phyloP scores from a whole-genome alignment of 2,113 vertebrate species.

The Catharus minimus region DNA sequence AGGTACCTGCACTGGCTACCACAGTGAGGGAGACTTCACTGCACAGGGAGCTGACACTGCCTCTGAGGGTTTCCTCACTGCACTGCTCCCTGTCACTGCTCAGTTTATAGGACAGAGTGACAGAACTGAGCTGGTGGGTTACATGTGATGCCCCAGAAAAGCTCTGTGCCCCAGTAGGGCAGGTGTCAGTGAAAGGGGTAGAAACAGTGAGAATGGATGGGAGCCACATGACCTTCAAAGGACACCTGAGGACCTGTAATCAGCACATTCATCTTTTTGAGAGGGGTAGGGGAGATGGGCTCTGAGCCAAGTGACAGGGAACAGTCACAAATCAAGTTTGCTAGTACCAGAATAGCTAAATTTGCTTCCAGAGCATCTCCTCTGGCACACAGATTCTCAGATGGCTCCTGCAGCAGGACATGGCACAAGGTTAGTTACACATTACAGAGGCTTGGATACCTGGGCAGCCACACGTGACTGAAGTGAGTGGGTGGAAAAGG shows the following conservation, averaged over 20 bases:
- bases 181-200: not conserved
- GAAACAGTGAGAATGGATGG: not conserved
- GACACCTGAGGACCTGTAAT: not conserved
- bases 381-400: not conserved
- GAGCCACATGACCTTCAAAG: not conserved
- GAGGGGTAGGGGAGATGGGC: not conserved
- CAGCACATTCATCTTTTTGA: not conserved
- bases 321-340: not conserved
- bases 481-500: not conserved
- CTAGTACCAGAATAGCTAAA: not conserved
- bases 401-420: accelerated
- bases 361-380: not conserved
- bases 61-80: not conserved
- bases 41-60: not conserved
- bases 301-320: not conserved
- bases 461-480: accelerated
- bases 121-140: not conserved
- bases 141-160: not conserved
- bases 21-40: not conserved
- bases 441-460: not conserved
- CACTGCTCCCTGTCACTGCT: not conserved
- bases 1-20: not conserved
- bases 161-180: not conserved
- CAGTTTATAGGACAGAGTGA: not conserved
- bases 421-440: not conserved